Base-by-base conservation (phyloP, 2,113 vertebrate genomes). In the Thryonomys swinderianus region DNA sequence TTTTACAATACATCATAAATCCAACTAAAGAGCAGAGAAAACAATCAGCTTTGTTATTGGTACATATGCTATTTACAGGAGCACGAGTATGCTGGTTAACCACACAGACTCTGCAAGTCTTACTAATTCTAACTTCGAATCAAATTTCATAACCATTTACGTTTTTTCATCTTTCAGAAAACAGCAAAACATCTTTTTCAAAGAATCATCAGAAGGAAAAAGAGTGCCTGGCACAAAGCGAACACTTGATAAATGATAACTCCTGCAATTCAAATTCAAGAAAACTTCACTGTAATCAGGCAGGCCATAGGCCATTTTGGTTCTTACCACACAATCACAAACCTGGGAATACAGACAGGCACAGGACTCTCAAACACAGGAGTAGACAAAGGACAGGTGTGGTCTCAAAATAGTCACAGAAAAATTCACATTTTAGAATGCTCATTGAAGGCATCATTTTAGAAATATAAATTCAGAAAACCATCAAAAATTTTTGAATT, bases 271-370 rank as follows among this genome's bases (percentile, higher is more conserved):
- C 45, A 61, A 81, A 85, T 18, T 93, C 76, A 81, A 85, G 53
- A 66, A 92, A 48, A 21, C 32, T 51, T 23, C 17, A 59, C 1
- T 16, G 13, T 66, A 9, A 32, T 45, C 61, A 78, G 53, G 32
- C 34, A 59, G 21, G 37, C 48, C 62, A 67, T 6, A 20, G 40
- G 42, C 37, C 40, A 85, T 55, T 73, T 93, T 80, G 69, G 6
- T 32, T 83, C 69, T 94, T 51, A 94, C 34, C 79, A 80, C 18
- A 64, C 71, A 76, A 85, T 61, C 53, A 9, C 86, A 94, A 92
- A 86, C 21, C 16, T 37, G 32, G n/a, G n/a, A 76, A 79, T 23
- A 9, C 85, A 94, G 40, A 92, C 18, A 92, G 37, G 74, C 45
- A 78, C 17, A 62, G 59, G 40, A 82, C 20, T 69, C 55, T 90